Evolutionary conservation across 2,113 vertebrate genomes (phyloP), one percentile per base, ranked within the genome.

Genomic region (Physeter macrocephalus): DNA sequence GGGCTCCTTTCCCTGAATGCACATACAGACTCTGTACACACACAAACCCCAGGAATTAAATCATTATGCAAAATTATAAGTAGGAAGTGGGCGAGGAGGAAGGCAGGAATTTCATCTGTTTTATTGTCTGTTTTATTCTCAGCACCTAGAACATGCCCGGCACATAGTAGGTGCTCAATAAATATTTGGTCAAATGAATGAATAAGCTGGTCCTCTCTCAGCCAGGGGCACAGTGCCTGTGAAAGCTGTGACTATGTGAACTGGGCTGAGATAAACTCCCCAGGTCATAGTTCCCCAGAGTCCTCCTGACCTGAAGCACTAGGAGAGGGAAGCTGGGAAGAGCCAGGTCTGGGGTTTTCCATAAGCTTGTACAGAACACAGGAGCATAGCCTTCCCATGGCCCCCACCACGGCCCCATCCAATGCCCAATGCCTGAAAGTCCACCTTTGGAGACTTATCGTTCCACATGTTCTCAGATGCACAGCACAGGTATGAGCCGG

Each of bases 1-100:
- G 2, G 18, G 0, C 12, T 80, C 29, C 31, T n/a, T 41, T 15
- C 34, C 34, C 18, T 8, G 27, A 15, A 7, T 29, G 29, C 1
- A 18, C 7, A n/a, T 36, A 31, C 6, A 27, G 25, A 69, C 11
- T 21, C 54, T 1, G 6, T 31, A 29, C 15, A 12, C 29, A 29
- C 18, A 17, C 15, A 0, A 17, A 36, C 2, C 15, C n/a, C 25
- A 21, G 36, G 59, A 62, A 57, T 31, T 31, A 46, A 34, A 17
- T n/a, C n/a, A 17, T 2, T 13, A 8, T 2, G 2, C 23, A 25
- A 15, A 39, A 27, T 9, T 39, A 2, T 21, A 31, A 23, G 49
- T 8, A 75, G 36, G 59, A 43, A 64, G 64, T 39, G 52, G n/a
- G 25, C 46, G 1, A 23, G 21, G 34, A 27, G 64, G n/a, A 39